A percentile compares a stretch with the other conserved stretches of the same genome.
These are phyloP conservation scores for Pygoscelis adeliae DNA, from an alignment of 2,113 vertebrate genomes.

Conservation along the genomic window DNA sequence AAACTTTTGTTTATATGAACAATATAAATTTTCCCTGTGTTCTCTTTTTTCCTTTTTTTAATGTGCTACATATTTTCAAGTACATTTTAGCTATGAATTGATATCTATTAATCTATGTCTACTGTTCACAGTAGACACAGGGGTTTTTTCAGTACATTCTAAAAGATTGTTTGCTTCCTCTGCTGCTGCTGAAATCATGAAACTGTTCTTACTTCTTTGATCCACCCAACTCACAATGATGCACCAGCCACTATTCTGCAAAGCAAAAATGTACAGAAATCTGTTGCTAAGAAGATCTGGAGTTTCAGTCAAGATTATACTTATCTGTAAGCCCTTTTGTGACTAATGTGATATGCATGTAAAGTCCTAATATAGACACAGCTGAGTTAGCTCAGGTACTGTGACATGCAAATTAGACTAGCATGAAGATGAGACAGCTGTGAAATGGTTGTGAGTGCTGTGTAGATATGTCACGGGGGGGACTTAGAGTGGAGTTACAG, in stretches of 20 bases:
- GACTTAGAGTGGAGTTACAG: not conserved
- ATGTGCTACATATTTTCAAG: not conserved
- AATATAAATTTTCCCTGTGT: rapidly evolving
- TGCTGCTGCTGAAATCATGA: not conserved
- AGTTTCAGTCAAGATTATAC: not conserved
- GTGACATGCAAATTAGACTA: not conserved
- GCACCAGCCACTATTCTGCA: not conserved
- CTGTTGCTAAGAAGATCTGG: not conserved
- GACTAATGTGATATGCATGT: not conserved
- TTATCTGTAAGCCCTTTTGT: not conserved
- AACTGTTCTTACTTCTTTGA: not conserved
- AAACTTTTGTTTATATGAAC: not conserved
- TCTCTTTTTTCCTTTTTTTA: not conserved
- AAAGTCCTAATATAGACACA: not conserved
- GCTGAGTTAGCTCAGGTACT: not conserved
- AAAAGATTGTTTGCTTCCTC: not conserved
- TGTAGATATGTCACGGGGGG: not conserved
- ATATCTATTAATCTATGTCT: not conserved
- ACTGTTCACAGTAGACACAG: not conserved
- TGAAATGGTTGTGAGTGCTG: not conserved
- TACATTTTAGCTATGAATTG: not conserved
- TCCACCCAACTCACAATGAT: not conserved
- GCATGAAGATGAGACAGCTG: not conserved
- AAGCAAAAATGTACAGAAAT: not conserved
- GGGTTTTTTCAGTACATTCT: not conserved